Evolutionary conservation across 2,888 invertebrate species (phyloP).

Genomic region (Lasius platythorax): DNA sequence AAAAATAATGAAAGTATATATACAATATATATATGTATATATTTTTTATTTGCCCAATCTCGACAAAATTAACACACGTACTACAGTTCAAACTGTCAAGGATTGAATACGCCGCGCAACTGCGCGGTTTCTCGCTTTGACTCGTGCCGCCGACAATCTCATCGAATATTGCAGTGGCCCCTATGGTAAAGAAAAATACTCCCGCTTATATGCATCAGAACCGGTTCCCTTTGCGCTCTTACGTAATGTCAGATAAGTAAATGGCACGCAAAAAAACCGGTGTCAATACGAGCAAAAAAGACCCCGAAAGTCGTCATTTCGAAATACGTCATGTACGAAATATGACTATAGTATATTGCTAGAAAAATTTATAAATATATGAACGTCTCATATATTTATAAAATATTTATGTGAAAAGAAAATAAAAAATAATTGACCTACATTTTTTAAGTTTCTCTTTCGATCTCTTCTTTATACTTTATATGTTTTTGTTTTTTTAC

Average conservation of each 20-base stretch:
- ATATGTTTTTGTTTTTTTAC: too few relatives aligned
- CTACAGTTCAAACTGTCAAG: not conserved
- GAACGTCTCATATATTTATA: not conserved
- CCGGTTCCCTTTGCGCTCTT: conserved; percentile 5
- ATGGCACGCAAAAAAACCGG: not conserved
- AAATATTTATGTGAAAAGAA: conserved; percentile 5
- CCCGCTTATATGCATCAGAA: not conserved
- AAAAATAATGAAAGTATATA: too few relatives aligned
- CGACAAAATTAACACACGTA: not conserved
- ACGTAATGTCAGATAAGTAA: not conserved
- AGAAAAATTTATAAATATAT: not conserved
- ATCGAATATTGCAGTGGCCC: not conserved
- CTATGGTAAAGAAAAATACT: not conserved
- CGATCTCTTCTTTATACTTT: too few relatives aligned
- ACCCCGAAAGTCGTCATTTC: not conserved
- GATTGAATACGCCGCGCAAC: conserved; percentile 2
- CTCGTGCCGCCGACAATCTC: not conserved
- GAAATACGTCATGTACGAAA: not conserved
- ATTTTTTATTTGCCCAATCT: not conserved
- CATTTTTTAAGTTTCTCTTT: not conserved
- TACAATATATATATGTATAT: not conserved
- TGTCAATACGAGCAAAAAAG: too few relatives aligned
- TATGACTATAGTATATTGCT: not conserved
- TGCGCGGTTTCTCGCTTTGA: not conserved
- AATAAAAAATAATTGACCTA: not conserved